Conservation (phyloP, 2,888 invertebrate genomes). For the Cryptops parisi region DNA sequence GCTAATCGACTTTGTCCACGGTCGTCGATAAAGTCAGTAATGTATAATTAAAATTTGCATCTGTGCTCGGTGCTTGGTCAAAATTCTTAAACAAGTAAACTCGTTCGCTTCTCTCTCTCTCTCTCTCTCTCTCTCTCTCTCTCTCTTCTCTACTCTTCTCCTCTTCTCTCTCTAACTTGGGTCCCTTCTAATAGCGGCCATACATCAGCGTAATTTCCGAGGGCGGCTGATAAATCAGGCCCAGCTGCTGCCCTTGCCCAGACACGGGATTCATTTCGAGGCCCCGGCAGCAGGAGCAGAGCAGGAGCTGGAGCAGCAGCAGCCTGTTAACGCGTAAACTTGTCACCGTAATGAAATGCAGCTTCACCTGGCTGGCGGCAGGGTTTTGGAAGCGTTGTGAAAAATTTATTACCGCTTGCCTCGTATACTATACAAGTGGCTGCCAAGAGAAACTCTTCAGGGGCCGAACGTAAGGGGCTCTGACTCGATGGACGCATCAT, state of each 20-base stretch:
- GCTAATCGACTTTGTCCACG: slow-evolving; percentile 10
- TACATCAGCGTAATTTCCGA: slow-evolving; percentile 10
- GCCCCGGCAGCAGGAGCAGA: too few relatives aligned
- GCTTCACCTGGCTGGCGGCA: slow-evolving; percentile 9
- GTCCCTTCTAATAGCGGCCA: slow-evolving; percentile 7
- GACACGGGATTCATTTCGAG: slow-evolving; percentile 10
- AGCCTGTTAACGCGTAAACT: slow-evolving; percentile 6
- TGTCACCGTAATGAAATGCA: slow-evolving; percentile 12
- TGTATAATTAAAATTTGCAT: slow-evolving; percentile 11
- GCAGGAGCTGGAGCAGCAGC: too few relatives aligned
- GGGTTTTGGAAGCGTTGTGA: slow-evolving; percentile 1
- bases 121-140: too few relatives aligned
- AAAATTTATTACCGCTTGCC: slow-evolving; percentile 13
- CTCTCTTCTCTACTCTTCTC: background rate
- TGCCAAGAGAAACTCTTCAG: too few relatives aligned
- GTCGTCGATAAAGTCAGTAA: slow-evolving; percentile 7
- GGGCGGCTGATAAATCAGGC: slow-evolving; percentile 8
- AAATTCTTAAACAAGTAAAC: background rate
- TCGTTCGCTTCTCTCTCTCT: background rate
- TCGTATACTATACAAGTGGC: too few relatives aligned
- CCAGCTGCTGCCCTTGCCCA: slow-evolving; percentile 8
- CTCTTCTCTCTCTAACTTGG: too few relatives aligned
- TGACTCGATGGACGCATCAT: too few relatives aligned
- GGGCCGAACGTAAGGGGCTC: too few relatives aligned
- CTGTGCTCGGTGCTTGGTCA: background rate